Percentiles rank a stretch among this genome's conserved stretches.
Conservation (phyloP, 2,888 invertebrate genomes). For the Formica aserva region DNA sequence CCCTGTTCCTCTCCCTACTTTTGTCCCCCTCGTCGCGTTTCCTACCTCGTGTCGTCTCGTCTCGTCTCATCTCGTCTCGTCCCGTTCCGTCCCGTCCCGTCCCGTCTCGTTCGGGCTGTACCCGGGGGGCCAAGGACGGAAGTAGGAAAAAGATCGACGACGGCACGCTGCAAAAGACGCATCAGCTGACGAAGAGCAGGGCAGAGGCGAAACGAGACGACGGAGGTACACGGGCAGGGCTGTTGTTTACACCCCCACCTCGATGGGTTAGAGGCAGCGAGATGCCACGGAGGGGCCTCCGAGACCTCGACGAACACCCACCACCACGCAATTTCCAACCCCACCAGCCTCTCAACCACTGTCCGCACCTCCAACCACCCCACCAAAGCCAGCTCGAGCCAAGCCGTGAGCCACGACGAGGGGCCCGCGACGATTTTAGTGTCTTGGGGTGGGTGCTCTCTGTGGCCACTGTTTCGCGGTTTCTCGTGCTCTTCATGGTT, state of each 20-base stretch:
- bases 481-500: constrained; percentile 71
- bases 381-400: constrained; percentile 84
- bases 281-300: constrained; percentile 84
- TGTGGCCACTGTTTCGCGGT: constrained; percentile 84
- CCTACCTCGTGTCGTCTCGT: constrained; percentile 34
- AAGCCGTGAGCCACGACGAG: constrained; percentile 84
- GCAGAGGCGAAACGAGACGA: constrained; percentile 74
- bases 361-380: constrained; percentile 86
- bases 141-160: constrained; percentile 72
- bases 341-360: constrained; percentile 86
- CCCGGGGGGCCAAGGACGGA: constrained; percentile 61
- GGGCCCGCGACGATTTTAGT: constrained; percentile 85
- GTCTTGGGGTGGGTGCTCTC: constrained; percentile 85
- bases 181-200: constrained; percentile 74
- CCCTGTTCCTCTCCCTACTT: constrained; percentile 61
- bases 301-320: constrained; percentile 83
- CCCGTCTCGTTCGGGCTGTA: constrained; percentile 60
- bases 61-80: background rate
- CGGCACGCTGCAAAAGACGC: constrained; percentile 52
- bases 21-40: constrained; percentile 30
- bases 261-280: constrained; percentile 81
- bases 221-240: constrained; percentile 78
- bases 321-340: constrained; percentile 86
- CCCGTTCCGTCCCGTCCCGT: background rate
- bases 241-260: constrained; percentile 85